Evolutionary conservation across 2,797 vertebrate genomes (phyloP), one percentile per base, ranked within the genome.

Genomic region (Mormyrus hasselquistii): DNA sequence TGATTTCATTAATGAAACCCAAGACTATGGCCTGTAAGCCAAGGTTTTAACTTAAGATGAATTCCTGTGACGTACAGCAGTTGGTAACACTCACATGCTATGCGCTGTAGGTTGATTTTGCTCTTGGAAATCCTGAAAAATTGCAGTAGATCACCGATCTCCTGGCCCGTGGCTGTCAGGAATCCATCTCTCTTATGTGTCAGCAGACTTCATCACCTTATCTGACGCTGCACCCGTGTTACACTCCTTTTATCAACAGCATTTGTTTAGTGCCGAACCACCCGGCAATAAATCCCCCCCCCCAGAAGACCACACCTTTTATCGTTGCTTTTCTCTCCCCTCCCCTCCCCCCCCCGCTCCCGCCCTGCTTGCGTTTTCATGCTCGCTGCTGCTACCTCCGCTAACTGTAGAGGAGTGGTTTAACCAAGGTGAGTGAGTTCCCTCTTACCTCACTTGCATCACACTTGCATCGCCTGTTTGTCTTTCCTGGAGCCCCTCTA

Each of bases 341-440:
- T 93, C 92, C 69, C 1, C 73, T 14, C 76, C 4, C 38, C 38
- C 44, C 44, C 79, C 44, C 14, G 4, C 76, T 7, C 83, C 47
- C 10, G 0, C 25, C 47, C 44, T 92, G 93, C 95, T 93, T 96
- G 93, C 96, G 91, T 96, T 94, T 92, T 90, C 94, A 69, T 93
- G 92, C 91, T 95, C 95, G 96, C 96, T 95, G 95, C 95, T 96
- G 95, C 95, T 95, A 94, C 95, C 94, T 96, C 95, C 95, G 96
- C 96, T 95, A 96, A 96, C 97, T 97, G 94, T 97, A 98, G 98
- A 98, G 97, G 98, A 98, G 94, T 98, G 98, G 98, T 98, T 98
- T 97, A 98, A 98, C 96, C 97, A 98, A 98, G 98, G 98, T 98
- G 97, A 98, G 98, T 98, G 97, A 98, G 98, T 97, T 92, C 90